Conservation (phyloP, 2,888 invertebrate genomes). For the Chloroclysta siterata region DNA sequence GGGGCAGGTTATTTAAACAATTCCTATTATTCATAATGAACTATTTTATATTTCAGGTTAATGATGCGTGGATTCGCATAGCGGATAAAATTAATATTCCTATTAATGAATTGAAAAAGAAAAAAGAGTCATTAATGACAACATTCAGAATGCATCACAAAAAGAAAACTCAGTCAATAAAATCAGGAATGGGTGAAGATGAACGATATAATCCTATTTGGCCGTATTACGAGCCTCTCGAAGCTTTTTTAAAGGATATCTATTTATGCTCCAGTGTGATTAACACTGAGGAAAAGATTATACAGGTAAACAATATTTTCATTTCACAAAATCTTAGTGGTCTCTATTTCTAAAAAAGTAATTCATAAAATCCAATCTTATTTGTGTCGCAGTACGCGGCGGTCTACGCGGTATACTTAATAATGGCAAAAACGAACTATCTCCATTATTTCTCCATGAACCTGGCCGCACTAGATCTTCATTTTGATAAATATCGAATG, state of each 20-base stretch:
- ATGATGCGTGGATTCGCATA: constrained; percentile 20
- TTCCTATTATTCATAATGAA: constrained; percentile 20
- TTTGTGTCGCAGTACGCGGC: constrained; percentile 13
- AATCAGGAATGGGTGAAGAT: constrained; percentile 15
- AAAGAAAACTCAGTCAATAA: constrained; percentile 21
- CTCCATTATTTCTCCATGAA: constrained; percentile 13
- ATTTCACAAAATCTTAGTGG: constrained; percentile 14
- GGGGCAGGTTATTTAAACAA: constrained; percentile 23
- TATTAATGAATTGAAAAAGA: constrained; percentile 21
- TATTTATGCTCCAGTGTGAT: constrained; percentile 11
- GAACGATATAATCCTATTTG: constrained; percentile 19
- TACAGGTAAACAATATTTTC: constrained; percentile 11
- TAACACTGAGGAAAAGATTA: constrained; percentile 12
- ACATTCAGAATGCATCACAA: constrained; percentile 16
- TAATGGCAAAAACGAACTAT: constrained; percentile 13
- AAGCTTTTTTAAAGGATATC: constrained; percentile 12
- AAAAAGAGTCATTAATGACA: constrained; percentile 18
- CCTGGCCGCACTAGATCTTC: constrained; percentile 11
- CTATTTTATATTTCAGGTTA: constrained; percentile 23
- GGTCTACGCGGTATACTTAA: constrained; percentile 13
- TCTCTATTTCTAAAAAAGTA: constrained; percentile 13
- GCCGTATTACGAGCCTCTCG: constrained; percentile 18
- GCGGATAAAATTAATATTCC: constrained; percentile 22
- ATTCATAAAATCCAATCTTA: constrained; percentile 12
- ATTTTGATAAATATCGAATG: constrained; percentile 15